phyloP scores from a whole-genome alignment of 1,140 invertebrate species.

The Monochamus saltuarius region DNA sequence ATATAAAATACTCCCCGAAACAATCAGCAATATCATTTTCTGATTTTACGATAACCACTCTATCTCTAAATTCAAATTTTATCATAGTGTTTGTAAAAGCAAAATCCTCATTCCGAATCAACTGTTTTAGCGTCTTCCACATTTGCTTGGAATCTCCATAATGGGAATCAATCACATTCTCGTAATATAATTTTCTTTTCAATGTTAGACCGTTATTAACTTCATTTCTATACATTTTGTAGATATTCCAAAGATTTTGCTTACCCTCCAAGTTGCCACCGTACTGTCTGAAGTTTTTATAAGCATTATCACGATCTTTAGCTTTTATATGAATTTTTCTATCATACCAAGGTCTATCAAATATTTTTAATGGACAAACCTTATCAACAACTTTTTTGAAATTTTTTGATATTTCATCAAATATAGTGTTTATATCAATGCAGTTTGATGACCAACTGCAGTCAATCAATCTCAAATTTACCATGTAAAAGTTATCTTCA shows the following conservation, averaged over 20 bases:
- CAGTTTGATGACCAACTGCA: no score
- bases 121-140: constrained; percentile 7
- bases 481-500: constrained; percentile 8
- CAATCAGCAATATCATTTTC: constrained; percentile 14
- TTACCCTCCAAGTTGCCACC: constrained; percentile 5
- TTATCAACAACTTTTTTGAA: constrained; percentile 6
- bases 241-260: constrained; percentile 13
- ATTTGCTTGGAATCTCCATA: constrained; percentile 1
- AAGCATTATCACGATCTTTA: constrained; percentile 4
- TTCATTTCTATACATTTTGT: constrained; percentile 11
- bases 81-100: background rate
- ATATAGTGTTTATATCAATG: constrained; percentile 5
- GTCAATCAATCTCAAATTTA: constrained; percentile 1
- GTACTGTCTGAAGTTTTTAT: constrained; percentile 8
- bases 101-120: constrained; percentile 4
- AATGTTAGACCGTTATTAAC: constrained; percentile 7
- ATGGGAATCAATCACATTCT: constrained; percentile 6
- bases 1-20: no score
- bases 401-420: constrained; percentile 8
- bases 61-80: constrained; percentile 4
- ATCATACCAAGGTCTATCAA: constrained; percentile 9
- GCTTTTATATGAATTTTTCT: constrained; percentile 5
- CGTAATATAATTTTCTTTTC: constrained; percentile 7
- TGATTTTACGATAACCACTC: constrained; percentile 4
- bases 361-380: constrained; percentile 4